These are phyloP conservation scores for Netta rufina DNA, from an alignment of 2,797 vertebrate genomes.

Conservation along the genomic window DNA sequence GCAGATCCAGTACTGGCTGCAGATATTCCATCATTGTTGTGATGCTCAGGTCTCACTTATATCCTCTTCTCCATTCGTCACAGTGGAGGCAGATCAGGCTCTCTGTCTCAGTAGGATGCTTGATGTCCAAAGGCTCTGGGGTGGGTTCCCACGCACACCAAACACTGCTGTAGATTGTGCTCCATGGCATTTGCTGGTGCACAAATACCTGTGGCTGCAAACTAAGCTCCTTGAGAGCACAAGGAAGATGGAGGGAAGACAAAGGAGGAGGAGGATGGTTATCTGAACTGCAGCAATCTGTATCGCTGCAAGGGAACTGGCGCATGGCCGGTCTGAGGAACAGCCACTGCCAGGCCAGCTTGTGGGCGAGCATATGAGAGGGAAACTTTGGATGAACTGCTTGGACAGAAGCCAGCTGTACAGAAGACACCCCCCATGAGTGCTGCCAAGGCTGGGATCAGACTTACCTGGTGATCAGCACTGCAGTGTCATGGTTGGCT, in stretches of 20 bases:
- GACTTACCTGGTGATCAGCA: constrained; percentile 95
- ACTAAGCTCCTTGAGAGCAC: background rate
- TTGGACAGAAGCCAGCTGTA: background rate
- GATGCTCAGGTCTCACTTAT: background rate
- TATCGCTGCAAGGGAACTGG: background rate
- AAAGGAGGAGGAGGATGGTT: rapidly evolving
- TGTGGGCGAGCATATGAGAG: rapidly evolving
- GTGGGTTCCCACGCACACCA: background rate
- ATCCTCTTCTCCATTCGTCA: background rate
- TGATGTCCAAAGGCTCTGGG: rapidly evolving
- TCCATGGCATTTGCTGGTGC: background rate
- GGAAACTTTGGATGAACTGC: background rate
- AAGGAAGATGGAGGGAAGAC: background rate
- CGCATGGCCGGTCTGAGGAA: background rate
- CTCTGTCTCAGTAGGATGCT: background rate
- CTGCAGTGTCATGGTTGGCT: constrained; percentile 95
- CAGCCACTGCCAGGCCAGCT: background rate
- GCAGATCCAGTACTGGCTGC: background rate
- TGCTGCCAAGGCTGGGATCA: rapidly evolving
- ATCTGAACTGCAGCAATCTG: background rate
- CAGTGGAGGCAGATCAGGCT: background rate
- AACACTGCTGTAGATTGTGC: rapidly evolving
- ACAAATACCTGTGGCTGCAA: background rate
- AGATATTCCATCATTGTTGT: background rate
- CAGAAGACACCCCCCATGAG: rapidly evolving